Base-by-base conservation (phyloP, 2,797 vertebrate genomes). In the Periophthalmus magnuspinnatus region DNA sequence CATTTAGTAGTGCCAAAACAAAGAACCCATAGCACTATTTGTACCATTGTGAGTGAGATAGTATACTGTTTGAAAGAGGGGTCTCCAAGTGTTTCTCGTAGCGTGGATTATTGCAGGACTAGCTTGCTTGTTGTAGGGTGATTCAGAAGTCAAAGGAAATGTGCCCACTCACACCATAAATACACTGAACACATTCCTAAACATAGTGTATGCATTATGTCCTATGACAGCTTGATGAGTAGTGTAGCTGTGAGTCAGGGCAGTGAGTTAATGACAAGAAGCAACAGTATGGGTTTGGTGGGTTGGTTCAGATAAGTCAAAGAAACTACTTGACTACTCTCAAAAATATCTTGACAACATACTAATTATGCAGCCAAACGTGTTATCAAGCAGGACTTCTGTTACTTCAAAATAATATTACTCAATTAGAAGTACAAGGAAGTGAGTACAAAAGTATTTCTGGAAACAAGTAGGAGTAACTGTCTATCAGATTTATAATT, bases 61-160 rank as follows among this genome's bases (percentile, higher is more conserved):
- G 50, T 52, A 7, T 8, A 52, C 52, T 19, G 7, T 52, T 21
- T 52, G 7, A 52, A 52, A 52, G 50, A 45, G 2, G 41, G 10
- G 5, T 45, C 10, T 45, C 8, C 19, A 52, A n/a, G 24, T 16
- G 28, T 56, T 4, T 28, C 13, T 9, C 28, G 22, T 28, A 14
- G 1, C 28, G 32, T 32, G 2, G 32, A 6, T 57, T 58, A 24
- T 56, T 13, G 54, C 5, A 4, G 16, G 7, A 60, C 19, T 5
- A 7, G 3, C 71, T 86, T 76, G 76, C 84, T 84, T 84, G 72
- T 87, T 82, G 85, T 74, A 1, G 65, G 45, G 74, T 86, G 82
- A 87, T 86, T 85, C 83, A 88, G 76, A 87, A 59, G 69, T 73
- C 72, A 76, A 78, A 90, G 89, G 88, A 93, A 92, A 91, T 86